phyloP scores from a whole-genome alignment of 2,888 invertebrate genomes.

The Pachydiplax longipennis region DNA sequence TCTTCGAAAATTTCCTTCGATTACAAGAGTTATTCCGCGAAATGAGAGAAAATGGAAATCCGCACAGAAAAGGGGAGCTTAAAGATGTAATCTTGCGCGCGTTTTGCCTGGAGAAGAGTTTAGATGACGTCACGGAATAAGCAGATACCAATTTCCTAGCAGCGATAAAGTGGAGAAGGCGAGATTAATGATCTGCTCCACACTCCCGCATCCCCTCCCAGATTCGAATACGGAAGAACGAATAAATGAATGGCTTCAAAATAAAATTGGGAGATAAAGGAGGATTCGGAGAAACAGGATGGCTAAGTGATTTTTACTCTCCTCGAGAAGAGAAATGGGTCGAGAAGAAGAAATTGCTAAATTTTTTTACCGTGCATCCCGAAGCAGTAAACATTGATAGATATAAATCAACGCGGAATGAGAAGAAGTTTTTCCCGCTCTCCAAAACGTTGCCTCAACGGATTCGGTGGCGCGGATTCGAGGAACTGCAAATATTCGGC shows the following conservation, averaged over 20 bases:
- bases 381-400: too few relatives aligned
- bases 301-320: not conserved
- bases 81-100: not conserved
- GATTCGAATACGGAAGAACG: not conserved
- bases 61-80: not conserved
- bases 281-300: not conserved
- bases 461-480: too few relatives aligned
- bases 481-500: too few relatives aligned
- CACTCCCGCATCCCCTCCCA: not conserved
- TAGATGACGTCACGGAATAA: not conserved
- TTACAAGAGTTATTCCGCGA: not conserved
- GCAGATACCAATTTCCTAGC: not conserved
- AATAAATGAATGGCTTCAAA: not conserved
- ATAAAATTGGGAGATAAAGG: too few relatives aligned
- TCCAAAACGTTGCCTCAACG: too few relatives aligned
- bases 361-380: too few relatives aligned
- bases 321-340: too few relatives aligned
- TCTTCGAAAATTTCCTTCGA: too few relatives aligned
- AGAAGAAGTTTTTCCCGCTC: too few relatives aligned
- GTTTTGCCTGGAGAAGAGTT: not conserved
- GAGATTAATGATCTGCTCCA: constrained; percentile 26
- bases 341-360: too few relatives aligned
- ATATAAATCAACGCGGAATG: too few relatives aligned
- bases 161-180: not conserved
- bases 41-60: not conserved